phyloP scores from a whole-genome alignment of 2,797 vertebrate species.

The Phrynocephalus guinanensis region DNA sequence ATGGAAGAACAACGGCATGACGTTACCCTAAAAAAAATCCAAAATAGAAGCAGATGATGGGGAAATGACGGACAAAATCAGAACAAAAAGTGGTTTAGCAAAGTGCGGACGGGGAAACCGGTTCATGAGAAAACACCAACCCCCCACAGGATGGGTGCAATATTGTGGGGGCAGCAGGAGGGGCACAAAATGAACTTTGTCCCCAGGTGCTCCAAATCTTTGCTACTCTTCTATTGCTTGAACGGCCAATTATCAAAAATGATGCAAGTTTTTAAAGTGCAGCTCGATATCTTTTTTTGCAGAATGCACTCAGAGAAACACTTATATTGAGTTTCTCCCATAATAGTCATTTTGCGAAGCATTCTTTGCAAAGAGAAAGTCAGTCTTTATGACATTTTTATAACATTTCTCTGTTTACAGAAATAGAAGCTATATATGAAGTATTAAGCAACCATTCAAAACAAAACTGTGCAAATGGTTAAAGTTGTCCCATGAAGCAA shows the following conservation, averaged over 20 bases:
- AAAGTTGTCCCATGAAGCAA: not conserved
- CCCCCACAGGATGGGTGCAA: no score
- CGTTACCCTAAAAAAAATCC: no score
- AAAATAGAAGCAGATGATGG: no score
- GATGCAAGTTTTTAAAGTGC: conserved; percentile 28
- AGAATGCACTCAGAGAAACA: conserved; percentile 13
- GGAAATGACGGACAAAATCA: no score
- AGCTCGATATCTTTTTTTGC: not conserved
- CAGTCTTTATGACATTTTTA: not conserved
- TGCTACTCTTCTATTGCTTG: conserved; percentile 1
- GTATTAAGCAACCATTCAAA: not conserved
- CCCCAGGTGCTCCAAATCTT: no score
- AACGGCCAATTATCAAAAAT: conserved; percentile 29
- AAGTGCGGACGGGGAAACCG: no score
- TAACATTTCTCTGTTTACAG: not conserved
- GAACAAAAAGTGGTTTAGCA: no score
- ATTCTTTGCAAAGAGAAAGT: not conserved
- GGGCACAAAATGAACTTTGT: no score
- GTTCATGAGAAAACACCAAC: no score
- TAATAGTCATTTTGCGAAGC: not conserved
- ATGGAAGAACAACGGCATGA: no score
- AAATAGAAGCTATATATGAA: not conserved
- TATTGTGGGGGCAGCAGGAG: no score
- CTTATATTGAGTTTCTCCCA: not conserved
- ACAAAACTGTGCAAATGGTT: not conserved